A percentile compares a stretch with the other conserved stretches of the same genome.
phyloP scores from a whole-genome alignment of 2,888 invertebrate genomes.

The Cynaeus angustus region DNA sequence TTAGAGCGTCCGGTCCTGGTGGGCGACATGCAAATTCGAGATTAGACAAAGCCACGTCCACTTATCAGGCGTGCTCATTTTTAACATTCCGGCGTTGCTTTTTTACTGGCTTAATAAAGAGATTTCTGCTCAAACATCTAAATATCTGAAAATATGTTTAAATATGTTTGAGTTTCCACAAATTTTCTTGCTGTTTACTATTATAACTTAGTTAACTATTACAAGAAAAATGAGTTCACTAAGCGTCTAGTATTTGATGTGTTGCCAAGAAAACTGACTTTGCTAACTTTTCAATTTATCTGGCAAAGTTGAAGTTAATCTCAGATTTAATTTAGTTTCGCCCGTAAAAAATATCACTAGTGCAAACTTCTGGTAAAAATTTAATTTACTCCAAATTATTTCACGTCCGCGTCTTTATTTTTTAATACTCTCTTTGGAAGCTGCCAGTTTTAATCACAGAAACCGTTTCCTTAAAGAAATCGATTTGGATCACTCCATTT shows the following conservation, averaged over 20 bases:
- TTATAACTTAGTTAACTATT: too few species aligned
- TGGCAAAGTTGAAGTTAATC: background rate
- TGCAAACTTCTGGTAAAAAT: background rate
- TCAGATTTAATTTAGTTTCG: background rate
- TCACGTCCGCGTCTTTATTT: background rate
- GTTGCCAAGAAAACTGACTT: background rate
- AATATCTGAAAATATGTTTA: too few species aligned
- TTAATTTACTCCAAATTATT: constrained; percentile 6
- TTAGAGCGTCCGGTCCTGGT: constrained; percentile 43
- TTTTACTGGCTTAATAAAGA: too few species aligned
- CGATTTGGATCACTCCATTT: constrained; percentile 22
- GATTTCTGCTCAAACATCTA: too few species aligned
- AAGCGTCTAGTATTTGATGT: background rate
- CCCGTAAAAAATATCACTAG: background rate
- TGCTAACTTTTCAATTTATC: background rate
- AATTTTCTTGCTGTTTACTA: too few species aligned
- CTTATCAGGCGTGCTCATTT: background rate
- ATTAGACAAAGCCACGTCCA: constrained; percentile 4
- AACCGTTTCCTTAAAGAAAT: constrained; percentile 24
- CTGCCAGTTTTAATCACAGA: constrained; percentile 32
- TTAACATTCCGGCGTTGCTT: too few species aligned
- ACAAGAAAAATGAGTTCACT: background rate
- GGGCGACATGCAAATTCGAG: constrained; percentile 5
- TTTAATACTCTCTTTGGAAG: constrained; percentile 5
- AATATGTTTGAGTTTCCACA: too few species aligned